A percentile compares a stretch with the other conserved stretches of the same genome.
These are phyloP conservation scores for Erannis defoliaria DNA, from an alignment of 2,888 invertebrate species.

Conservation along the genomic window DNA sequence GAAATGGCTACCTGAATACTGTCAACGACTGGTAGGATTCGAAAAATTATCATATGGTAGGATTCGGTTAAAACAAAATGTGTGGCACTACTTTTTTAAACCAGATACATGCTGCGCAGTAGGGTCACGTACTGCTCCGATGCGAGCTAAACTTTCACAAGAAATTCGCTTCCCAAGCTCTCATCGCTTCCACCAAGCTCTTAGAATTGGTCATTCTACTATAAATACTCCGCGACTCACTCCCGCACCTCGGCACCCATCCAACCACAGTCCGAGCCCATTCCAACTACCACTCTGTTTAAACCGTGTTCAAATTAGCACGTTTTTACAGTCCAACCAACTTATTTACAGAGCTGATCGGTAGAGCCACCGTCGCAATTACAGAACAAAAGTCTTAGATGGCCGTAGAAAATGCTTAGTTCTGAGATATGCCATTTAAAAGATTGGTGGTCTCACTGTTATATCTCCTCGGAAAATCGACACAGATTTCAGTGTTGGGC, in stretches of 20 bases:
- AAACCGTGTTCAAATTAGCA: conserved; percentile 23
- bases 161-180: not conserved
- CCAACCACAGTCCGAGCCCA: conserved; percentile 52
- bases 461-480: conserved; percentile 16
- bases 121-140: too few relatives aligned
- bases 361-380: not conserved
- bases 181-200: conserved; percentile 44
- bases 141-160: too few relatives aligned
- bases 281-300: conserved; percentile 51
- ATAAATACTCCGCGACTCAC: conserved; percentile 75
- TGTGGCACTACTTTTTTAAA: too few relatives aligned
- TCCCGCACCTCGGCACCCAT: conserved; percentile 74
- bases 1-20: too few relatives aligned
- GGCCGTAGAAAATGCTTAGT: not conserved
- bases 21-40: too few relatives aligned
- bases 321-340: conserved; percentile 2
- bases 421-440: not conserved
- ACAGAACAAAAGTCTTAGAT: not conserved
- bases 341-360: not conserved
- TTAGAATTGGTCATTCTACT: conserved; percentile 62
- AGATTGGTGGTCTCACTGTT: not conserved
- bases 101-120: too few relatives aligned
- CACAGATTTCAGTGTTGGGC: conserved; percentile 45
- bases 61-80: too few relatives aligned
- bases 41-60: too few relatives aligned